Conservation (phyloP, 2,888 invertebrate species). For the Diarsia brunnea region DNA sequence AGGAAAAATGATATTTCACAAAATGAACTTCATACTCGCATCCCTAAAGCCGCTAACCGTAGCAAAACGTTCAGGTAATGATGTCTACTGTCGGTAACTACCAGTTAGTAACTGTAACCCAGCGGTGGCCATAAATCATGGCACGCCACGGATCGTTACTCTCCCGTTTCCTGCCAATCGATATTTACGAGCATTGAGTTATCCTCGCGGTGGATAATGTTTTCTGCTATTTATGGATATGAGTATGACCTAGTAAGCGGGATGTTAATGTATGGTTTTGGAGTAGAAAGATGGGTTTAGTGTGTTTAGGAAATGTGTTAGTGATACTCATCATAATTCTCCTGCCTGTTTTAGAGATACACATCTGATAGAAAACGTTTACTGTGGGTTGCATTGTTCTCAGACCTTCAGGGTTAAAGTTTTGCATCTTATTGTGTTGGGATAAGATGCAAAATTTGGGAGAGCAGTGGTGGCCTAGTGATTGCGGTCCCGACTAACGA, state of each 20-base stretch:
- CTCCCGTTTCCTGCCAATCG: constrained; percentile 71
- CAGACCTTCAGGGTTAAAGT: neutral
- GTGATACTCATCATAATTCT: neutral
- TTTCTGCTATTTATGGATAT: constrained; percentile 56
- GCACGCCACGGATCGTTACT: constrained; percentile 68
- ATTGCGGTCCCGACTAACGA: too few relatives aligned
- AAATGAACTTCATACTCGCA: neutral
- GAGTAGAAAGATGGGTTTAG: neutral
- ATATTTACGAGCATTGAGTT: constrained; percentile 69
- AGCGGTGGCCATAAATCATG: constrained; percentile 66
- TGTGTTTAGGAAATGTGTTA: neutral
- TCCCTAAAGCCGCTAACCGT: constrained; percentile 2
- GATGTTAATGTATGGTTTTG: constrained; percentile 37
- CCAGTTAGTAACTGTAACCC: constrained; percentile 56
- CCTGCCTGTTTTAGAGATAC: neutral
- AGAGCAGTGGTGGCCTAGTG: too few relatives aligned
- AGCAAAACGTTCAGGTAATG: constrained; percentile 62
- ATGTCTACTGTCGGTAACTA: constrained; percentile 46
- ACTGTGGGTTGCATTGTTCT: neutral
- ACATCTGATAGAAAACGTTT: neutral
- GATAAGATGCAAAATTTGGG: too few relatives aligned
- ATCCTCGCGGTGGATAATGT: constrained; percentile 58
- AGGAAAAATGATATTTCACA: neutral
- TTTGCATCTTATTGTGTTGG: neutral
- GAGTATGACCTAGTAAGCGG: constrained; percentile 39